Evolutionary conservation across 2,113 vertebrate genomes (phyloP).

Genomic region (Toxotes jaculatrix): DNA sequence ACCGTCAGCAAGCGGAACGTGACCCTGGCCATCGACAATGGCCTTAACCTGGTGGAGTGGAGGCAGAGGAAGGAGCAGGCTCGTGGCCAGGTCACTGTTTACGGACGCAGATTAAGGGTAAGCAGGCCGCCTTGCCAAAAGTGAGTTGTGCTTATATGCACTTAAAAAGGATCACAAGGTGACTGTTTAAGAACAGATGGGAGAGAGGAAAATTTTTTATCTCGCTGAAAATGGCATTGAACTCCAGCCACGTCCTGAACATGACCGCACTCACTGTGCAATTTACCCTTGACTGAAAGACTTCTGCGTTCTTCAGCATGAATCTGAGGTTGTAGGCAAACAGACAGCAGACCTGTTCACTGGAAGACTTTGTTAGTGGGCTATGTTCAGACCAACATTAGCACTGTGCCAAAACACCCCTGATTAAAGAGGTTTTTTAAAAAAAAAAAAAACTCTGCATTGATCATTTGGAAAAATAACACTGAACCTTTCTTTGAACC

Average conservation of each 20-base stretch:
- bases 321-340: background rate
- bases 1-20: slow-evolving; percentile 97
- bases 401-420: background rate
- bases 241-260: background rate
- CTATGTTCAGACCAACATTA: background rate
- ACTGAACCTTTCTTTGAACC: no score
- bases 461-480: no score
- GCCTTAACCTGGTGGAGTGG: slow-evolving; percentile 98
- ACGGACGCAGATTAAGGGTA: slow-evolving; percentile 95
- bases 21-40: slow-evolving; percentile 96
- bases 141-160: slow-evolving; percentile 2
- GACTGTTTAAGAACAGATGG: background rate
- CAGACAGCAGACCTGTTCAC: background rate
- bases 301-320: background rate
- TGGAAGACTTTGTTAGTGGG: background rate
- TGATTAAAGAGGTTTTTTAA: no score
- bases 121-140: slow-evolving; percentile 66
- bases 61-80: slow-evolving; percentile 97
- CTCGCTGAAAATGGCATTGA: background rate
- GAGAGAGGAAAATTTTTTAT: background rate
- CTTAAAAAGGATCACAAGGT: background rate
- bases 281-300: slow-evolving; percentile 4
- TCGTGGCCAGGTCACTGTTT: slow-evolving; percentile 95
- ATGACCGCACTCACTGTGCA: background rate
- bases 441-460: no score